Conservation (phyloP, 2,113 vertebrate genomes). For the Hypanus sabinus region DNA sequence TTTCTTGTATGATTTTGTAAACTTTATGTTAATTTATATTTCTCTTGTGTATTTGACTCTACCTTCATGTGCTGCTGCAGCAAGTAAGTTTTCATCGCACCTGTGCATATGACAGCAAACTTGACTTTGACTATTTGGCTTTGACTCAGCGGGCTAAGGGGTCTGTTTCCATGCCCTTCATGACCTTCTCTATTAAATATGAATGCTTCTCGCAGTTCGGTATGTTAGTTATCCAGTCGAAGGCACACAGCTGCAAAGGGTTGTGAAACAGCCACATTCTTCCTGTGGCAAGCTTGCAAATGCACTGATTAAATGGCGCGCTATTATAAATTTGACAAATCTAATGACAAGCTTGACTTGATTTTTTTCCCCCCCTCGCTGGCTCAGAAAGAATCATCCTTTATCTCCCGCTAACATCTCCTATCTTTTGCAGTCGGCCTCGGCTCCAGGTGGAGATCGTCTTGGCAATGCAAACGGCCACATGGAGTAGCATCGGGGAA, state of each 20-base stretch:
- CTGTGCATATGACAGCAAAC: too few relatives aligned
- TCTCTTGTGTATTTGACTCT: too few relatives aligned
- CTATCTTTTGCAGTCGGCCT: background rate
- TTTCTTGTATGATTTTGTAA: too few relatives aligned
- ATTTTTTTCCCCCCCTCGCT: background rate
- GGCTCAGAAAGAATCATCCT: background rate
- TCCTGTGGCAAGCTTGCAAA: background rate
- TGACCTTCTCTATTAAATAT: background rate
- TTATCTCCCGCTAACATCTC: background rate
- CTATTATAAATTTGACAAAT: background rate
- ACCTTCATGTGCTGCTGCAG: too few relatives aligned
- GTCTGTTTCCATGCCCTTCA: too few relatives aligned
- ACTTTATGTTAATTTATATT: too few relatives aligned
- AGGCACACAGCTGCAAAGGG: background rate
- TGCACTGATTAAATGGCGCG: background rate
- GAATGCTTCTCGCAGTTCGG: background rate
- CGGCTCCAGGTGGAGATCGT: background rate
- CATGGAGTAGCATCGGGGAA: conserved; percentile 30
- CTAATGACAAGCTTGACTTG: background rate
- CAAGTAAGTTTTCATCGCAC: too few relatives aligned
- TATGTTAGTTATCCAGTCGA: background rate
- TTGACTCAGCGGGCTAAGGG: too few relatives aligned
- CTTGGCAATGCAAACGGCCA: conserved; percentile 33
- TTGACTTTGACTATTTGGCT: too few relatives aligned
- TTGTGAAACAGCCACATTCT: too few relatives aligned